Percentiles rank a stretch among this genome's conserved stretches.
These are phyloP conservation scores for Epistrophe grossulariae DNA, from an alignment of 2,888 invertebrate genomes.

Conservation along the genomic window DNA sequence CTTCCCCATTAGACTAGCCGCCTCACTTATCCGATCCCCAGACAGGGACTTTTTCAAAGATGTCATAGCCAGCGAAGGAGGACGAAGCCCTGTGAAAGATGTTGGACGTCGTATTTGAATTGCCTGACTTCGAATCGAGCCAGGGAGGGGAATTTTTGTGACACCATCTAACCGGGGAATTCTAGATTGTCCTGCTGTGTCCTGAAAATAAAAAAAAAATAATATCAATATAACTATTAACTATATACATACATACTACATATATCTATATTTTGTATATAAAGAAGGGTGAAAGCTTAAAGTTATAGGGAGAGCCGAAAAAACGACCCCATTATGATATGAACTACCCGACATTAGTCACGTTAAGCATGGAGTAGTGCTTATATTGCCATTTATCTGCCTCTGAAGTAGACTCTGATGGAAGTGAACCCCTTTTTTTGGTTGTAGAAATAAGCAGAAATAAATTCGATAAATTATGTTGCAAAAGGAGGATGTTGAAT, in stretches of 20 bases:
- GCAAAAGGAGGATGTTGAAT: constrained; percentile 42
- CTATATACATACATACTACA: too few species aligned
- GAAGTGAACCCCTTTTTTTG: constrained; percentile 47
- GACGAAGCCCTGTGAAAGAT: constrained; percentile 77
- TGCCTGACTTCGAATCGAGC: constrained; percentile 77
- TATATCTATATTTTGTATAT: neutral
- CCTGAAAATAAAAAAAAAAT: constrained; percentile 78
- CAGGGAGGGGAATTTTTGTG: constrained; percentile 82
- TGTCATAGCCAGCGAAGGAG: constrained; percentile 65
- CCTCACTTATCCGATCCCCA: constrained; percentile 80
- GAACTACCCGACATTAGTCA: constrained; percentile 67
- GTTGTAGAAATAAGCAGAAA: constrained; percentile 4
- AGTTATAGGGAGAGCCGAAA: constrained; percentile 11
- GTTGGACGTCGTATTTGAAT: constrained; percentile 79
- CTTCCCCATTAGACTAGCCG: constrained; percentile 80
- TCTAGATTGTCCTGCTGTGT: constrained; percentile 80
- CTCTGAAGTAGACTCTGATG: neutral
- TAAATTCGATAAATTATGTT: constrained; percentile 54
- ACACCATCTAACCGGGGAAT: constrained; percentile 82
- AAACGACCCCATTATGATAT: constrained; percentile 55
- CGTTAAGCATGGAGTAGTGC: constrained; percentile 34
- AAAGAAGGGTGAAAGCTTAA: constrained; percentile 13
- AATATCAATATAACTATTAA: neutral
- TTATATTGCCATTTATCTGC: constrained; percentile 60
- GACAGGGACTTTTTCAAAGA: constrained; percentile 80